phyloP scores from a whole-genome alignment of 2,888 invertebrate genomes.

The Nemurella pictetii region DNA sequence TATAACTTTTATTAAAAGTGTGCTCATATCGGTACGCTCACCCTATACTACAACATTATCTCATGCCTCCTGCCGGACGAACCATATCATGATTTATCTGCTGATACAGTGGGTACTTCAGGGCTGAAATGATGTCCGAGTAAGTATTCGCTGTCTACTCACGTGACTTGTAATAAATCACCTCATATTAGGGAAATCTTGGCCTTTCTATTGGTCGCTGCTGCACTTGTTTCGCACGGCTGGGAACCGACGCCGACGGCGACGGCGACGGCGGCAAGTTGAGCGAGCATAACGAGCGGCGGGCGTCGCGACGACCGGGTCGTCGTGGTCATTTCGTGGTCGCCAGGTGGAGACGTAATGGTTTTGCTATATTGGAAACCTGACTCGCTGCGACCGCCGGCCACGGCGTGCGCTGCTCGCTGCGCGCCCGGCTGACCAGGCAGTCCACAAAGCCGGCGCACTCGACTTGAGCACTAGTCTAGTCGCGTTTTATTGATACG shows the following conservation, averaged over 20 bases:
- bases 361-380: slow-evolving; percentile 31
- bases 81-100: too few relatives aligned
- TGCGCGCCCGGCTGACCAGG: not conserved
- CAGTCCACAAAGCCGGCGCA: not conserved
- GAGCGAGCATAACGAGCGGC: not conserved
- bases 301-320: not conserved
- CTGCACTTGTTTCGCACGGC: not conserved
- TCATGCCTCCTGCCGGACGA: too few relatives aligned
- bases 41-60: too few relatives aligned
- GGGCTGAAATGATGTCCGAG: too few relatives aligned
- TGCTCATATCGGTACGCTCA: too few relatives aligned
- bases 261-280: not conserved
- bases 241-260: not conserved
- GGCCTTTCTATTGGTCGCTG: not conserved
- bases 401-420: not conserved
- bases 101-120: too few relatives aligned
- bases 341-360: slow-evolving; percentile 24
- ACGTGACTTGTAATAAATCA: not conserved
- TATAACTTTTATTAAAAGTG: too few relatives aligned
- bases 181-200: not conserved
- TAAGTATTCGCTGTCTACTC: too few relatives aligned
- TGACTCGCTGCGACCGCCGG: not conserved
- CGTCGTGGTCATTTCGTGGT: slow-evolving; percentile 4
- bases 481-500: too few relatives aligned
- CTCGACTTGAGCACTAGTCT: too few relatives aligned